Conservation (phyloP, 2,888 invertebrate species). For the Ichneumon xanthorius region DNA sequence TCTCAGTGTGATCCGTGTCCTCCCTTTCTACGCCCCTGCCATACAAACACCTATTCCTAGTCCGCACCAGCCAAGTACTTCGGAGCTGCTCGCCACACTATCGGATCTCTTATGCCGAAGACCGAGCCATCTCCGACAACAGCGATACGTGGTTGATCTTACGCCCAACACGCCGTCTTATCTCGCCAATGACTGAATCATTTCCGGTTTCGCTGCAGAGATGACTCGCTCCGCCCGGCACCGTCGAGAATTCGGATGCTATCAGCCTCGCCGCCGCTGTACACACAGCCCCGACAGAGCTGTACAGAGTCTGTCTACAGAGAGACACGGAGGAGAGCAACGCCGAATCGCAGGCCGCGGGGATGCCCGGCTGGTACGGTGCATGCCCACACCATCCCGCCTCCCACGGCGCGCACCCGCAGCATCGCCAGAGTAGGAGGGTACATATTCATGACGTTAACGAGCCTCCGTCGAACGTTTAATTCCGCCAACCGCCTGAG, state of each 20-base stretch:
- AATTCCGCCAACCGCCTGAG: conserved; percentile 85
- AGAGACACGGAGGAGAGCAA: neutral
- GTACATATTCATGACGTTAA: conserved; percentile 85
- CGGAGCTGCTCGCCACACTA: no score
- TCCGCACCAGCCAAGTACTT: no score
- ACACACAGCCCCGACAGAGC: neutral
- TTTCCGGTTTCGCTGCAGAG: neutral
- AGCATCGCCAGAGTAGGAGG: conserved; percentile 80
- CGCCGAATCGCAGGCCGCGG: conserved; percentile 35
- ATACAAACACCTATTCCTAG: no score
- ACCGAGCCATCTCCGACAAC: no score
- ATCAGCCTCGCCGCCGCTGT: neutral
- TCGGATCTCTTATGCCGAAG: no score
- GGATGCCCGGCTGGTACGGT: conserved; percentile 23
- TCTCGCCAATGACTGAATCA: conserved; percentile 7
- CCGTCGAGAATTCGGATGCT: conserved; percentile 1
- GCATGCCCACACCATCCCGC: conserved; percentile 24
- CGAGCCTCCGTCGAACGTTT: conserved; percentile 85
- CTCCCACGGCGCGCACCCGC: conserved; percentile 9
- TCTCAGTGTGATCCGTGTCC: no score
- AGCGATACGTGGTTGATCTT: neutral
- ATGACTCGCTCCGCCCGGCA: neutral
- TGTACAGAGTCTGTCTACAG: neutral
- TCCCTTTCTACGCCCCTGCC: no score
- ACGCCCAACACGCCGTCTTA: neutral